phyloP scores from a whole-genome alignment of 2,113 vertebrate genomes.

The Eonycteris spelaea region DNA sequence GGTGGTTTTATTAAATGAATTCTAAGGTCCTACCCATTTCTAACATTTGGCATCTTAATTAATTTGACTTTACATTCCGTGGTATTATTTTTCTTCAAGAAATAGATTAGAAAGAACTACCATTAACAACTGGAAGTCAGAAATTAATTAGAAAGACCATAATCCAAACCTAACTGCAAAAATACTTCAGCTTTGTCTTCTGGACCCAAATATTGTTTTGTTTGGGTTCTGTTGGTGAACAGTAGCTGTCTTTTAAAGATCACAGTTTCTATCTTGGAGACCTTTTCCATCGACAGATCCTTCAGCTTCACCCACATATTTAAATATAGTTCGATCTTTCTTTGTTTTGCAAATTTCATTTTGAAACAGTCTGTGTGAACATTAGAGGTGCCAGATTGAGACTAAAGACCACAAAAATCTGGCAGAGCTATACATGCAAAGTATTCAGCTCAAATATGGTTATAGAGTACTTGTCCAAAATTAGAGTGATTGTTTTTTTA shows the following conservation, averaged over 20 bases:
- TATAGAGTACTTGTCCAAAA: constrained; percentile 22
- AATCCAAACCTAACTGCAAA: constrained; percentile 6
- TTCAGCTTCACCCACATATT: constrained; percentile 34
- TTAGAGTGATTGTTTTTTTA: not conserved
- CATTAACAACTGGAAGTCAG: not conserved
- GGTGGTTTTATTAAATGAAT: not conserved
- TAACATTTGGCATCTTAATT: not conserved
- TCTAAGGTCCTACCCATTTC: not conserved
- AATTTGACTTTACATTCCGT: not conserved
- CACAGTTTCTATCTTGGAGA: constrained; percentile 32
- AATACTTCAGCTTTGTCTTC: not conserved
- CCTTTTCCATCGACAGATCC: constrained; percentile 23
- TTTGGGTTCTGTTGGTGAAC: constrained; percentile 8
- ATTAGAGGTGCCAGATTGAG: constrained; percentile 47
- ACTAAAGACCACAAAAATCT: constrained; percentile 54
- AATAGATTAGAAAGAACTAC: not conserved
- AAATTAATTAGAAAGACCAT: constrained; percentile 47
- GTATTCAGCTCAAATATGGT: not conserved
- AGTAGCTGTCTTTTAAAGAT: constrained; percentile 31
- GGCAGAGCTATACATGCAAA: constrained; percentile 16
- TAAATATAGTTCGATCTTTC: constrained; percentile 48
- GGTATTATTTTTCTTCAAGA: not conserved
- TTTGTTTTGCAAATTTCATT: constrained; percentile 62
- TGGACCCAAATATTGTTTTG: not conserved
- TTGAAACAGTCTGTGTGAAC: constrained; percentile 48